Evolutionary conservation across 2,888 invertebrate genomes (phyloP), one percentile per base, ranked within the genome.

Genomic region (Diplolepis rosae): DNA sequence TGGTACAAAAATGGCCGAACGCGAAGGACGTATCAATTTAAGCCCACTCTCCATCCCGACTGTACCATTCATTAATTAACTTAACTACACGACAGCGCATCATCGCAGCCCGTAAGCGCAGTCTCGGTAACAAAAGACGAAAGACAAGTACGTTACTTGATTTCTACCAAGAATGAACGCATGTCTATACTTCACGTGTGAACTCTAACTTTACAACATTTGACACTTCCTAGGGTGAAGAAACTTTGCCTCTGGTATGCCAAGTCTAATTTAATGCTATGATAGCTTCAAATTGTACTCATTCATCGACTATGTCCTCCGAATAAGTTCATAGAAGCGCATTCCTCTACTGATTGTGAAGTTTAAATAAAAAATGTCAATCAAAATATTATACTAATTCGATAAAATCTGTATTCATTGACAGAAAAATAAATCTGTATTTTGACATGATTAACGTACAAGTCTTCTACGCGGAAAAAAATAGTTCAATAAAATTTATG

Each of bases 1-100:
- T 70, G 77, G 77, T 79, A 82, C 79, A 83, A 86, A 87, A 86
- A 84, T 84, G 84, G 79, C 83, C 78, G 83, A 79, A 77, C 73
- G 71, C 84, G 87, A 88, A 88, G 88, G 88, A 88, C 88, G 85
- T 88, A 87, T 88, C 88, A 88, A 88, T 88, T 88, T 86, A 87
- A 83, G 77, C 83, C 80, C 82, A 83, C 88, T 87, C 87, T 86
- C 82, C 85, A 81, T 83, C 82, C 83, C 83, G 85, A 84, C 87
- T 86, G 84, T 85, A 86, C 85, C 85, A 86, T 88, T 87, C 87
- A 86, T 88, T 88, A 88, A 88, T 88, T 88, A 87, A 87, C 85
- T 88, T 87, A 88, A 88, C 88, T 85, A 87, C 83, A 84, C 83
- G 84, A 85, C 85, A 80, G 81, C 82, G 83, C 85, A 87, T 85